Evolutionary conservation across 1,140 invertebrate species (phyloP), one percentile per base, ranked within the genome.

Genomic region (Drosophila simulans): DNA sequence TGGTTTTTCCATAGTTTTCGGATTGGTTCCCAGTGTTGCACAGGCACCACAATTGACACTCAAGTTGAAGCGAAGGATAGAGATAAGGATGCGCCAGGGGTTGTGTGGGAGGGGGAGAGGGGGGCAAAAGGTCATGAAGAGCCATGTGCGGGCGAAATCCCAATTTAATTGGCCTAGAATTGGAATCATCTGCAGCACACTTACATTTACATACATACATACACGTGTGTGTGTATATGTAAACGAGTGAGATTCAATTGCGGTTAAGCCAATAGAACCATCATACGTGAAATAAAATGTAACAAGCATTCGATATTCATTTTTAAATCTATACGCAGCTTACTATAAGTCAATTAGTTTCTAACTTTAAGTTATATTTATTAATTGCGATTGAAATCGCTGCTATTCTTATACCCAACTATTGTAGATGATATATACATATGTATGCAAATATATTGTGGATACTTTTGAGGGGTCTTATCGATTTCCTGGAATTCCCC

Each of bases 161-260:
- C 65, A 49, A 70, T 70, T 70, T 70, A 70, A 70, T 70, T 70
- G 68, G 68, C 68, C 68, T 70, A 70, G 68, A 57, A 70, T 48
- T 70, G 27, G 52, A 70, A 70, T 70, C 66, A 70, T 70, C 52
- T 70, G 65, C 52, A 43, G n/a, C 10, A 34, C 5, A 70, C 63
- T 64, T 65, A 27, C 37, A 65, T 42, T 39, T 35, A 22, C 34
- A 13, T 17, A 25, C 34, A 13, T 17, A 25, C 37, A 17, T n/a
- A 15, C 5, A 34, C 5, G 17, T 17, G 17, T 11, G 35, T 39
- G 0, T 39, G 37, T 37, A 48, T 39, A 13, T 13, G 37, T 25
- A 39, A 31, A 22, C 12, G 3, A 51, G 27, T 34, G 20, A 11
- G 10, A 22, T 15, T 34, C 48, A 17, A 11, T 31, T 4, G 48